A percentile compares a stretch with the other conserved stretches of the same genome.
These are phyloP conservation scores for Emmelina monodactyla DNA, from an alignment of 2,888 invertebrate genomes.

Conservation along the genomic window DNA sequence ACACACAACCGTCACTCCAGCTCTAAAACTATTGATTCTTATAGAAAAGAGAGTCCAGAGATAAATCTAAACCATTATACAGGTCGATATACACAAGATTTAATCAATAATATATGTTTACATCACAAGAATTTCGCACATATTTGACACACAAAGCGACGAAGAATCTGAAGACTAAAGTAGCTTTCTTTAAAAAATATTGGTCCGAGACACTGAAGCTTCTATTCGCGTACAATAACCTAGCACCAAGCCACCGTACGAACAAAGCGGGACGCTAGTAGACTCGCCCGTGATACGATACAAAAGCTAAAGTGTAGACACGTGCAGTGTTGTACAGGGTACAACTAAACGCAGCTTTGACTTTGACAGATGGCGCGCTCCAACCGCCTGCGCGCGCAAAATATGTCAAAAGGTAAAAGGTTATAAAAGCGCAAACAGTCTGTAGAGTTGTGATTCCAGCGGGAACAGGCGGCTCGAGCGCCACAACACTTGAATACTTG, in stretches of 20 bases:
- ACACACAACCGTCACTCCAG: constrained; percentile 44
- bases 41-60: constrained; percentile 47
- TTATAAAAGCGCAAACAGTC: constrained; percentile 47
- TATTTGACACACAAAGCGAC: constrained; percentile 67
- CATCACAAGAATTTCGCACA: constrained; percentile 60
- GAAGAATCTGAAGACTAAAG: constrained; percentile 50
- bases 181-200: constrained; percentile 55
- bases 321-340: too few relatives aligned
- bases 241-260: constrained; percentile 64
- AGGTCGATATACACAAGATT: constrained; percentile 61
- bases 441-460: constrained; percentile 30
- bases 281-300: constrained; percentile 23
- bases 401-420: constrained; percentile 47
- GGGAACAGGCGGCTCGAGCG: constrained; percentile 33
- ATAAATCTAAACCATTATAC: constrained; percentile 63
- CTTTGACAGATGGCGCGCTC: background rate
- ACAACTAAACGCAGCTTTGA: too few relatives aligned
- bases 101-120: constrained; percentile 53
- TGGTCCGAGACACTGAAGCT: constrained; percentile 65
- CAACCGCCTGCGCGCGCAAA: constrained; percentile 33
- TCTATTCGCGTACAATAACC: constrained; percentile 45
- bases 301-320: too few relatives aligned
- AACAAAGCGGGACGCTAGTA: constrained; percentile 32
- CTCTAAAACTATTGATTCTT: constrained; percentile 38
- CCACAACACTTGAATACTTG: constrained; percentile 23